Conservation (phyloP, 2,113 vertebrate genomes). For the Atlantisia rogersi region DNA sequence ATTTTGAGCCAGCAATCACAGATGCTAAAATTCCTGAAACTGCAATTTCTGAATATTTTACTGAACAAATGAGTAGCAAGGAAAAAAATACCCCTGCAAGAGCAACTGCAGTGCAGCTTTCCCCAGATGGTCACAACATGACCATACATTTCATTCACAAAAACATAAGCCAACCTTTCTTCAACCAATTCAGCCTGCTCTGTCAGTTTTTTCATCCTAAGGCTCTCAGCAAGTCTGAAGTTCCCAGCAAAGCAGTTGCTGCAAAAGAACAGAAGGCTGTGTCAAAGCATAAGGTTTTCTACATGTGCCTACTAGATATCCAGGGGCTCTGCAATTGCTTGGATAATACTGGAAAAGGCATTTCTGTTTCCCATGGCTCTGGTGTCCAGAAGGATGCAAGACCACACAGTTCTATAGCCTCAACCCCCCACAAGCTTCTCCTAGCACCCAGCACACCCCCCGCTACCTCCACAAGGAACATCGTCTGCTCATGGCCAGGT, state of each 20-base stretch:
- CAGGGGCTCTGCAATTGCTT: not conserved
- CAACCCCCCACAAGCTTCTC: accelerated
- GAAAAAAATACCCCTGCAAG: not conserved
- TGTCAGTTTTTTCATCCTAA: not conserved
- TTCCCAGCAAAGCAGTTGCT: not conserved
- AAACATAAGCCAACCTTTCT: not conserved
- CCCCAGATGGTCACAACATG: not conserved
- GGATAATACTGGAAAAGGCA: not conserved
- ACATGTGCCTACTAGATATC: not conserved
- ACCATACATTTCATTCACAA: not conserved
- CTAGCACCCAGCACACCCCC: not conserved
- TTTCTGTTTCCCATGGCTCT: not conserved
- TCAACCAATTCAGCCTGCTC: not conserved
- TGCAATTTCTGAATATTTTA: not conserved
- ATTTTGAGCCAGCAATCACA: not conserved
- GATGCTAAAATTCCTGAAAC: not conserved
- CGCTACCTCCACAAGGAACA: not conserved
- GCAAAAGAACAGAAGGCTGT: not conserved
- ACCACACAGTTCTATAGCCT: not conserved
- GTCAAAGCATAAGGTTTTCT: not conserved
- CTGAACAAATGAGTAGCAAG: not conserved
- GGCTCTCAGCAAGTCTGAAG: not conserved
- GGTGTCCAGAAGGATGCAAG: accelerated
- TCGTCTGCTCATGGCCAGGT: not conserved
- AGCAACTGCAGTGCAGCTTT: not conserved